Percentiles rank a stretch among this genome's conserved stretches.
phyloP scores from a whole-genome alignment of 2,113 vertebrate species.

The Ctenodactylus gundi region DNA sequence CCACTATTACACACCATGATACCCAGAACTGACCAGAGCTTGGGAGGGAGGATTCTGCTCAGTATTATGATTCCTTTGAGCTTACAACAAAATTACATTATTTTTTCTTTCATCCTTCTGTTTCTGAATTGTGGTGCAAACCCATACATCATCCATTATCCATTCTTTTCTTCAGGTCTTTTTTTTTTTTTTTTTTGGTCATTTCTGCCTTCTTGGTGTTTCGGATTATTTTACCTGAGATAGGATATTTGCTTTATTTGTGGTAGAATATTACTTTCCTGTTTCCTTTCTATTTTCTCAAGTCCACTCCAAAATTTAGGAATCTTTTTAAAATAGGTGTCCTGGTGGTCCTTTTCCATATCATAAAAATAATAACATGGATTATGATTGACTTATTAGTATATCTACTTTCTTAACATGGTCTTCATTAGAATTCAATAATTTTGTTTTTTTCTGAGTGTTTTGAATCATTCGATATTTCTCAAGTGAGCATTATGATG shows the following conservation, averaged over 20 bases:
- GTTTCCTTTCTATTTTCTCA: neutral
- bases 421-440: neutral
- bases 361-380: neutral
- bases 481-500: neutral
- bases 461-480: neutral
- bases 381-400: neutral
- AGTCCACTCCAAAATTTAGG: neutral
- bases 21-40: conserved; percentile 58
- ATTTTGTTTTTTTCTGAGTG: neutral
- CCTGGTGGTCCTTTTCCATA: neutral
- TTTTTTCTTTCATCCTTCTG: neutral
- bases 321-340: neutral
- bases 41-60: conserved; percentile 54
- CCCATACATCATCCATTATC: conserved; percentile 34
- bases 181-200: too few relatives aligned
- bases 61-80: conserved; percentile 54
- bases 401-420: neutral
- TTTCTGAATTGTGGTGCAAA: neutral
- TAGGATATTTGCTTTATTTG: conserved; percentile 45
- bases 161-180: neutral
- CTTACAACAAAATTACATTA: conserved; percentile 64
- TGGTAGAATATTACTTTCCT: conserved; percentile 10
- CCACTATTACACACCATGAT: conserved; percentile 37
- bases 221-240: conserved; percentile 61
- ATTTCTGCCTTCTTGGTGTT: conserved; percentile 49